A percentile compares a stretch with the other conserved stretches of the same genome.
These are phyloP conservation scores for Psylliodes chrysocephalus DNA, from an alignment of 2,888 invertebrate genomes.

Conservation along the genomic window DNA sequence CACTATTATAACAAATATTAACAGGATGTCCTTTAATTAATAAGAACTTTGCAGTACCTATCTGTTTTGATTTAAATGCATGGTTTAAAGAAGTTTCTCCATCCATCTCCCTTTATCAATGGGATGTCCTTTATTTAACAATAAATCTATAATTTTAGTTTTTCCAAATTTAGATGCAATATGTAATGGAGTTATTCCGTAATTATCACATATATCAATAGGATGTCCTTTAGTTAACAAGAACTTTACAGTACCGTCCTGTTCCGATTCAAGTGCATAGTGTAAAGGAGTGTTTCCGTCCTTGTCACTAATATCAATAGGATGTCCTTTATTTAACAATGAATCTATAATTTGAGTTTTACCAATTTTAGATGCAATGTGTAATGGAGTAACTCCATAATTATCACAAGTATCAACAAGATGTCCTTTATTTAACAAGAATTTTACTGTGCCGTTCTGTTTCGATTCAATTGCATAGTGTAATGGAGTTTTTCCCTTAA, in stretches of 20 bases:
- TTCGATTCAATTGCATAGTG: neutral
- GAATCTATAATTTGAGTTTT: no score
- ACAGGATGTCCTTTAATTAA: neutral
- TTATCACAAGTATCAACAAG: neutral
- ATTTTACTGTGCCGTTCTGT: neutral
- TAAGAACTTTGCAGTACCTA: neutral
- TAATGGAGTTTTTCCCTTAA: slow-evolving; percentile 1
- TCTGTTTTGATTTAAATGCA: no score
- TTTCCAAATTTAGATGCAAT: neutral
- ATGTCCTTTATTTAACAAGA: neutral
- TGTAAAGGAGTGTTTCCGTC: neutral
- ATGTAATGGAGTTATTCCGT: slow-evolving; percentile 5
- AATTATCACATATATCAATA: neutral
- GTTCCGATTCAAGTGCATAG: neutral
- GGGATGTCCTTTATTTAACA: slow-evolving; percentile 1
- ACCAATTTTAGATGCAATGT: no score
- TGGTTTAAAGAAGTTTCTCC: slow-evolving; percentile 7
- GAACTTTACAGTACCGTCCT: neutral
- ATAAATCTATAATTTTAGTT: neutral
- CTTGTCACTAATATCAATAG: neutral
- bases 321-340: no score
- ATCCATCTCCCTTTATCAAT: neutral
- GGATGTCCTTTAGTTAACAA: neutral
- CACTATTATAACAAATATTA: neutral
- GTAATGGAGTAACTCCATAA: no score